phyloP scores from a whole-genome alignment of 1,140 invertebrate genomes.

The Nephotettix cincticeps region DNA sequence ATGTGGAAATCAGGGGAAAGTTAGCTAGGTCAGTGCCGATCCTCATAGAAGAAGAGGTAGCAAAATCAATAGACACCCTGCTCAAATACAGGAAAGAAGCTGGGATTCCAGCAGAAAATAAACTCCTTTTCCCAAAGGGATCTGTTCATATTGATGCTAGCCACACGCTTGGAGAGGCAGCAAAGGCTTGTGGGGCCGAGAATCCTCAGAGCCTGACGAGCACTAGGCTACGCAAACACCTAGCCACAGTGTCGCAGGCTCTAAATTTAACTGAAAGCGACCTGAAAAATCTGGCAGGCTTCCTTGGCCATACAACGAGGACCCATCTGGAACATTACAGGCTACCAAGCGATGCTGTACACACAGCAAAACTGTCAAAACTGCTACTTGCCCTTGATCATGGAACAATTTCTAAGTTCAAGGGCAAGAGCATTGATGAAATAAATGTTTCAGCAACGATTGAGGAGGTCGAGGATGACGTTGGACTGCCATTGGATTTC shows the following conservation, averaged over 20 bases:
- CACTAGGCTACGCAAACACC: background rate
- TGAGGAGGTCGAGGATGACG: no score
- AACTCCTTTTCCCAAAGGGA: background rate
- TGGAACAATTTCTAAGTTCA: background rate
- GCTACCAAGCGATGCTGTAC: background rate
- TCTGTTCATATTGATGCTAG: background rate
- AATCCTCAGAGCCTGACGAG: background rate
- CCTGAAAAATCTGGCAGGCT: background rate
- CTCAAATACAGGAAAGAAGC: background rate
- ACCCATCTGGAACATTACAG: background rate
- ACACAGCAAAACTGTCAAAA: conserved; percentile 1
- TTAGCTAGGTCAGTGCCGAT: background rate
- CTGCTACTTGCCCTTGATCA: background rate
- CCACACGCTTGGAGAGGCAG: background rate
- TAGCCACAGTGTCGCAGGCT: background rate
- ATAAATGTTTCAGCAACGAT: no score
- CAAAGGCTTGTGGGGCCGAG: background rate
- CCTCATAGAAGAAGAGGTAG: background rate
- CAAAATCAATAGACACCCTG: background rate
- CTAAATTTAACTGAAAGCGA: background rate
- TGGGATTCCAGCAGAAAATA: background rate
- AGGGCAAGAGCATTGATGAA: background rate
- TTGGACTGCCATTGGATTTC: no score
- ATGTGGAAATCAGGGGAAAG: background rate
- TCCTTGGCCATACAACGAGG: background rate